Percentiles rank a stretch among this genome's conserved stretches.
phyloP scores from a whole-genome alignment of 2,888 invertebrate species.

The Sarcophaga variegata region DNA sequence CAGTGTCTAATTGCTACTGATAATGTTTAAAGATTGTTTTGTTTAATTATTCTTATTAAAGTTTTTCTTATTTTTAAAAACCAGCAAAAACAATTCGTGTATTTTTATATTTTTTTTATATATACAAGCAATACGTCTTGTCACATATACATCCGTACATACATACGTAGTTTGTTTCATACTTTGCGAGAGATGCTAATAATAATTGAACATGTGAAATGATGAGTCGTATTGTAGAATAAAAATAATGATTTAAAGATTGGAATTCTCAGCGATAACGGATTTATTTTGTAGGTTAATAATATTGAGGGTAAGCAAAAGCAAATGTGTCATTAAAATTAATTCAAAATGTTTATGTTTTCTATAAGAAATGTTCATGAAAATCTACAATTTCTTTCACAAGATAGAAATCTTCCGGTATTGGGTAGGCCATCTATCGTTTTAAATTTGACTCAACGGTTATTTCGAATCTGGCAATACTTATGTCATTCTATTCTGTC shows the following conservation, averaged over 20 bases:
- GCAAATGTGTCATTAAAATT: neutral
- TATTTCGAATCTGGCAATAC: too few species aligned
- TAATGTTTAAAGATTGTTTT: conserved; percentile 42
- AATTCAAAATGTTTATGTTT: too few species aligned
- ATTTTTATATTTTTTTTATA: conserved; percentile 19
- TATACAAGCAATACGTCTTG: neutral
- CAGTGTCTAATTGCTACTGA: conserved; percentile 57
- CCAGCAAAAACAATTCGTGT: neutral
- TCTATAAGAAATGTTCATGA: too few species aligned
- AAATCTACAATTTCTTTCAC: too few species aligned
- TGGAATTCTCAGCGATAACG: conserved; percentile 55
- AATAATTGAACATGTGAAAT: conserved; percentile 48
- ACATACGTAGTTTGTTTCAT: too few species aligned
- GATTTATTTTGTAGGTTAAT: conserved; percentile 42
- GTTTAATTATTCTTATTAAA: conserved; percentile 61
- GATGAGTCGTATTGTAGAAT: conserved; percentile 46
- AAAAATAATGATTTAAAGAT: conserved; percentile 40
- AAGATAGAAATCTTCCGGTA: too few species aligned
- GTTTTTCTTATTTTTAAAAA: conserved; percentile 15
- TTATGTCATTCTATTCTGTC: too few species aligned
- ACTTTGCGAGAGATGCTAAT: conserved; percentile 26
- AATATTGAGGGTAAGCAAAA: conserved; percentile 39
- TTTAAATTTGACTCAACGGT: too few species aligned
- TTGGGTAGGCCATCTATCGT: too few species aligned
- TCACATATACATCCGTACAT: too few species aligned